phyloP scores from a whole-genome alignment of 53 echinoderm and acorn worm genomes.

The Echinometra lucunter region DNA sequence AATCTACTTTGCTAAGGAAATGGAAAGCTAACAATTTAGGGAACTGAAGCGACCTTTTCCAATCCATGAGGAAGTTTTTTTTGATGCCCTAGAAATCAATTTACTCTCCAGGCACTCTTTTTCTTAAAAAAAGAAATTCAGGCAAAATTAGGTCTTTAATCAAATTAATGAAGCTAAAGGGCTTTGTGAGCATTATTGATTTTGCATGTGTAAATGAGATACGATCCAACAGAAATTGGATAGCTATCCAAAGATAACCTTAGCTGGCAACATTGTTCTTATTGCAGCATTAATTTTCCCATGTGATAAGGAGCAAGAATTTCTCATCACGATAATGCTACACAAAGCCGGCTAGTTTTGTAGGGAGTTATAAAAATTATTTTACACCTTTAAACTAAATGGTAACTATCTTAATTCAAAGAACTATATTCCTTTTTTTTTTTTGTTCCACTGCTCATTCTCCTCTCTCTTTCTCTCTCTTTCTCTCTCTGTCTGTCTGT shows the following conservation, averaged over 20 bases:
- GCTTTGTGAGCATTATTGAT: not conserved
- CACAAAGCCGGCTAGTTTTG: too few relatives aligned
- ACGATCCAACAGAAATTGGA: not conserved
- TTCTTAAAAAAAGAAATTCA: not conserved
- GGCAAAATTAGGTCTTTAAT: not conserved
- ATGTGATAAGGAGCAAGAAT: not conserved
- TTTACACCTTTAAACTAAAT: too few relatives aligned
- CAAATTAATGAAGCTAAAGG: not conserved
- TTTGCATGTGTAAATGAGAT: not conserved
- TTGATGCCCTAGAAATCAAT: not conserved
- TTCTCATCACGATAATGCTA: not conserved
- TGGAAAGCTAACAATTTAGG: conserved; percentile 35
- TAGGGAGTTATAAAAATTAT: too few relatives aligned
- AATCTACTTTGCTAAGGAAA: not conserved
- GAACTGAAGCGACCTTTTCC: conserved; percentile 34
- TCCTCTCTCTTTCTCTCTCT: too few relatives aligned
- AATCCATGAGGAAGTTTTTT: not conserved
- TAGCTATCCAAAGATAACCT: not conserved
- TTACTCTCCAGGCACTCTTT: not conserved
- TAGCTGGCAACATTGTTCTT: not conserved
- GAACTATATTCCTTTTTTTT: too few relatives aligned
- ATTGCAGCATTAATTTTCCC: too few relatives aligned
- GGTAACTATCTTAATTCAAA: too few relatives aligned
- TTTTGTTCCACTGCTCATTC: too few relatives aligned
- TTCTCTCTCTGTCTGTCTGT: too few relatives aligned